Evolutionary conservation across 53 echinoderm and acorn worm species (phyloP).

Genomic region (Luidia sarsii): DNA sequence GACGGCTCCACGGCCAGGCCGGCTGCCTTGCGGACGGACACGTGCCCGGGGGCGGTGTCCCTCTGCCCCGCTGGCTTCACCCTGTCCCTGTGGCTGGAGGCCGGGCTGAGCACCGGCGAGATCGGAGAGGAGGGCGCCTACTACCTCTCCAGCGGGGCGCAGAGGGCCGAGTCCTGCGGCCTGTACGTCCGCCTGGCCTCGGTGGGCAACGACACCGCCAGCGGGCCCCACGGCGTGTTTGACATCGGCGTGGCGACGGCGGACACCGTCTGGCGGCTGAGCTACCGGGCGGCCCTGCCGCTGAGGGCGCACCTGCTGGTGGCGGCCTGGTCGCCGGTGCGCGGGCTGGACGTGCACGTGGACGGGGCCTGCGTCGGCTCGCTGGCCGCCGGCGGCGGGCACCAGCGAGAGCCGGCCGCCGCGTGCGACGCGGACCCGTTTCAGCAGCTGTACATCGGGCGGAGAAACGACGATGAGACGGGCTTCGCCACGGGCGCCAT

Average conservation of each 20-base stretch:
- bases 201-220: not conserved
- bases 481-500: slow-evolving; percentile 21
- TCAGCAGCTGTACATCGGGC: slow-evolving; percentile 24
- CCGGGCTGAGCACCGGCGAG: not conserved
- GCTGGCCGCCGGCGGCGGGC: not conserved
- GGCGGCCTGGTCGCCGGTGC: slow-evolving; percentile 39
- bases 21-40: not conserved
- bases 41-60: slow-evolving; percentile 22
- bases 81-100: slow-evolving; percentile 36
- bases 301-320: slow-evolving; percentile 44
- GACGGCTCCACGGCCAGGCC: not conserved
- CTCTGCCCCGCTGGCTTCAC: slow-evolving; percentile 26
- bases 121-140: slow-evolving; percentile 15
- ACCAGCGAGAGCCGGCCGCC: not conserved
- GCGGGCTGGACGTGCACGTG: slow-evolving; percentile 67
- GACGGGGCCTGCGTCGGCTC: slow-evolving; percentile 62
- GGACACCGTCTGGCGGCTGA: slow-evolving; percentile 29
- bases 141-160: slow-evolving; percentile 48
- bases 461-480: slow-evolving; percentile 28
- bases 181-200: slow-evolving; percentile 56
- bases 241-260: slow-evolving; percentile 22
- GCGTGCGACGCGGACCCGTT: slow-evolving; percentile 30
- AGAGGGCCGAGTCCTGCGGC: slow-evolving; percentile 43
- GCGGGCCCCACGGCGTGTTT: slow-evolving; percentile 4
- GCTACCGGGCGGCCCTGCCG: slow-evolving; percentile 34